Conservation (phyloP, 2,797 vertebrate genomes). For the Platalea minor region DNA sequence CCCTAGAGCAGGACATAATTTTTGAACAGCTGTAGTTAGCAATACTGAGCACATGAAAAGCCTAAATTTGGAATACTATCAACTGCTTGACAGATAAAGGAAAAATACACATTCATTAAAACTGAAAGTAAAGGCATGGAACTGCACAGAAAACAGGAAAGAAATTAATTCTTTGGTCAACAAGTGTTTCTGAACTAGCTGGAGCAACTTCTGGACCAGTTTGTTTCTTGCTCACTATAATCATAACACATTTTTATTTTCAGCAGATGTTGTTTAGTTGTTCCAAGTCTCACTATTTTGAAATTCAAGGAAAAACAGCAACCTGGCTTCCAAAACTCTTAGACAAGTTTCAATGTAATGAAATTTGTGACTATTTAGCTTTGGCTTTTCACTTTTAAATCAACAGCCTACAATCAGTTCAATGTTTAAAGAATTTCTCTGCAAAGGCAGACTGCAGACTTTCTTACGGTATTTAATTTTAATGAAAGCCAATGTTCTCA, state of each 20-base stretch:
- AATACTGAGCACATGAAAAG: background rate
- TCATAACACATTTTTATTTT: slow-evolving; percentile 8
- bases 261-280: slow-evolving; percentile 18
- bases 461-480: background rate
- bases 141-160: background rate
- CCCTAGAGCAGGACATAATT: background rate
- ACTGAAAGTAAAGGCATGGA: background rate
- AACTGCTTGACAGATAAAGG: background rate
- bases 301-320: slow-evolving; percentile 20
- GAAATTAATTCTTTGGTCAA: background rate
- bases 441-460: background rate
- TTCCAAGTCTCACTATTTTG: slow-evolving; percentile 1
- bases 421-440: background rate
- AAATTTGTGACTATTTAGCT: background rate
- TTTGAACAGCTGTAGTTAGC: background rate
- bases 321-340: background rate
- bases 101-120: background rate
- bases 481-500: background rate
- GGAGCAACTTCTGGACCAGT: background rate
- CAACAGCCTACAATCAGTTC: background rate
- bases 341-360: background rate
- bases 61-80: background rate
- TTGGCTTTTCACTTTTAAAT: background rate
- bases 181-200: background rate
- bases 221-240: background rate